Percentiles rank a stretch among this genome's conserved stretches.
phyloP scores from a whole-genome alignment of 2,113 vertebrate species.

The Ophthalmolycus amberensis region DNA sequence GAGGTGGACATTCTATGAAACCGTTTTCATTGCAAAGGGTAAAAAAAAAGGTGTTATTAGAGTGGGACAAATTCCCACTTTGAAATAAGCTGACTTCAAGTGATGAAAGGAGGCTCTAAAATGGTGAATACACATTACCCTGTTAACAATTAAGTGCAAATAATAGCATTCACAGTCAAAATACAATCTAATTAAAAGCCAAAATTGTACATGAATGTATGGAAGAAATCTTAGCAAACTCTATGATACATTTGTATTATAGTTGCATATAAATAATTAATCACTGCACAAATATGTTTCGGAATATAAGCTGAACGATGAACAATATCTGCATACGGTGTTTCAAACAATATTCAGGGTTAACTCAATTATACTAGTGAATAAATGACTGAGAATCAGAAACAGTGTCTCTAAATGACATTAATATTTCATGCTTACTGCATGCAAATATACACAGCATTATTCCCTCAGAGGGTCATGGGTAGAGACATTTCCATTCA shows the following conservation, averaged over 20 bases:
- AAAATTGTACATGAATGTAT: not conserved
- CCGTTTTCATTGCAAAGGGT: not conserved
- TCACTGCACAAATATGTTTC: slow-evolving; percentile 5
- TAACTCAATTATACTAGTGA: not conserved
- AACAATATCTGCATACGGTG: not conserved
- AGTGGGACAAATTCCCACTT: not conserved
- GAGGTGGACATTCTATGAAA: not conserved
- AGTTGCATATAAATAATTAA: not conserved
- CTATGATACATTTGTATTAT: not conserved
- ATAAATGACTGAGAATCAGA: not conserved
- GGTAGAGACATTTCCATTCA: not conserved
- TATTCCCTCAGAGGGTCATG: not conserved
- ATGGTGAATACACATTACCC: not conserved
- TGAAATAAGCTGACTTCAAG: not conserved
- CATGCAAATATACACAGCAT: not conserved
- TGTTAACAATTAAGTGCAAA: too few relatives aligned
- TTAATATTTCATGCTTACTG: not conserved
- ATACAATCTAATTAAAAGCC: not conserved
- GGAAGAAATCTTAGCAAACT: not conserved
- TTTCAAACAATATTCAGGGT: not conserved
- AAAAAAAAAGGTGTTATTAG: not conserved
- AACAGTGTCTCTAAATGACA: not conserved
- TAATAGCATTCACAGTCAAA: not conserved
- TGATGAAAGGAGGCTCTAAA: not conserved
- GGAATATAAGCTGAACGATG: not conserved